Evolutionary conservation across 1,140 invertebrate species (phyloP), one percentile per base, ranked within the genome.

Genomic region (Hylyphantes graminicola): DNA sequence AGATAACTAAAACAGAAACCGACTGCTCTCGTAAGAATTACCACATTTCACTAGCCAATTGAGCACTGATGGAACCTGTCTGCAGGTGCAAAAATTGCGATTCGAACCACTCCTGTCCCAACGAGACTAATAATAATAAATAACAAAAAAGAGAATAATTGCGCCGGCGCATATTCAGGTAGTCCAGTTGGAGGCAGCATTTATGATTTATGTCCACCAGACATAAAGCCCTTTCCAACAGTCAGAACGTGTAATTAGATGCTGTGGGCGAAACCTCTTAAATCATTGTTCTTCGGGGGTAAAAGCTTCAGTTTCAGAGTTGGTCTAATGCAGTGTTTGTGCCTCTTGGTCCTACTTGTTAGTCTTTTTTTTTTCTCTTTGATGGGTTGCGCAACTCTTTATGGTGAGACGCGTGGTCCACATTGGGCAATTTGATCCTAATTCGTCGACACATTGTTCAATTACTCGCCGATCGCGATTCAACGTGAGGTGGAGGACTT

Each of bases 241-340:
- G 77, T 50, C 77, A 70, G 77, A 80, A 80, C 77, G 77, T 80
- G 77, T 80, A 80, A 80, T 80, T 80, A 80, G 77, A 80, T 57
- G 53, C 77, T 70, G 53, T 57, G 65, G 65, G 77, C 77, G 53
- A 80, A 80, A 65, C 67, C 77, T 80, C 64, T 70, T 67, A 80
- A 80, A 80, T 80, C 77, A 80, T 80, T 80, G 77, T 80, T 80
- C 67, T 70, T 70, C 10, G 50, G 48, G 67, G 51, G 54, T 53
- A 70, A 59, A 70, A 70, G 67, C 48, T 51, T 35, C 35, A 35
- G 35, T 35, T 35, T 35, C 35, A 35, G 35, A 35, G 67, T 70
- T 50, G 74, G 59, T 63, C 57, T 76, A 48, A 63, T 76, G 74
- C 63, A 61, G 67, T 70, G 67, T 13, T n/a, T n/a, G 19, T 15